phyloP scores from a whole-genome alignment of 2,797 vertebrate species.

The Rhadinocentrus ornatus region DNA sequence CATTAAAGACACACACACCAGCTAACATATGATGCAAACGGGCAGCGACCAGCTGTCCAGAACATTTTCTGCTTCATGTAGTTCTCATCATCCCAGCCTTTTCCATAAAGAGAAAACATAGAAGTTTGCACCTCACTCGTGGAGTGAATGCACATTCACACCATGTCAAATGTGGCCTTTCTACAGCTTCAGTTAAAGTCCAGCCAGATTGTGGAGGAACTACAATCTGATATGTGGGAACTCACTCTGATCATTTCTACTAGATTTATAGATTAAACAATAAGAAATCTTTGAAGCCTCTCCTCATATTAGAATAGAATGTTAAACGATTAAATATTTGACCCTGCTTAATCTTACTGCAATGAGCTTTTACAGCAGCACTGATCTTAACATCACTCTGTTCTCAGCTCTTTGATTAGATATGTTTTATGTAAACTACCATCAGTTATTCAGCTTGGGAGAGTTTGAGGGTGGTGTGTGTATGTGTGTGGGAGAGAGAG shows the following conservation, averaged over 20 bases:
- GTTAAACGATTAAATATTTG: slow-evolving; percentile 46
- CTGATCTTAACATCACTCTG: slow-evolving; percentile 42
- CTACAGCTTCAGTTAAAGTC: slow-evolving; percentile 2
- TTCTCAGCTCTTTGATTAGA: slow-evolving; percentile 45
- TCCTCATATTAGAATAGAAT: slow-evolving; percentile 22
- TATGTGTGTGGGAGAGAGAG: neutral
- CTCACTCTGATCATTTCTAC: neutral
- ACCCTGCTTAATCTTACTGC: slow-evolving; percentile 38
- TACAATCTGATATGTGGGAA: neutral
- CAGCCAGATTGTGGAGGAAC: neutral
- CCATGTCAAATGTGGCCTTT: slow-evolving; percentile 13
- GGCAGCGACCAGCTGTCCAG: slow-evolving; percentile 23
- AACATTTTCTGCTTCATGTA: slow-evolving; percentile 55
- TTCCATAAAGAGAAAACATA: slow-evolving; percentile 16
- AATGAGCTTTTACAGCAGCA: slow-evolving; percentile 17
- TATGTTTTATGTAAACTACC: slow-evolving; percentile 59
- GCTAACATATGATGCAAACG: slow-evolving; percentile 25
- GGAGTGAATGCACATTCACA: slow-evolving; percentile 3
- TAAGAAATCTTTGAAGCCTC: slow-evolving; percentile 26
- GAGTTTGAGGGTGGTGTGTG: slow-evolving; percentile 34
- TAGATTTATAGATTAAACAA: neutral
- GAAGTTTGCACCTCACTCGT: neutral
- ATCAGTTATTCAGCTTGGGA: slow-evolving; percentile 33
- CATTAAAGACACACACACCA: neutral
- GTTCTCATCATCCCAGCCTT: slow-evolving; percentile 44